Conservation (phyloP, 2,888 invertebrate species). For the Anthrax anthrax region DNA sequence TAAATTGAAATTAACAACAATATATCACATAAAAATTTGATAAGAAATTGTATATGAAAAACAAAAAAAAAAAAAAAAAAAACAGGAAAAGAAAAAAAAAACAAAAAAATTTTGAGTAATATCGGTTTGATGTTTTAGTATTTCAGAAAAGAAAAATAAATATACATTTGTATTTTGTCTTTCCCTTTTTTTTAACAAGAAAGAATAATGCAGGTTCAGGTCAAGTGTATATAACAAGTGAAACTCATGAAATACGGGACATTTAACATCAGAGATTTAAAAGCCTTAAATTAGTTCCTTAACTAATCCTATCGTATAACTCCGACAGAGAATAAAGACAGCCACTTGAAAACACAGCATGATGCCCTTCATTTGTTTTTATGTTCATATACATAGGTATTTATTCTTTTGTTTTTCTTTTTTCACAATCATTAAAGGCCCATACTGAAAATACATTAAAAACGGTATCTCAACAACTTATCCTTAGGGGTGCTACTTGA, state of each 20-base stretch:
- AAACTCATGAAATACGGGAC: too few species aligned
- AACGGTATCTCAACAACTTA: not conserved
- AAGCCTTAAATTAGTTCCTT: not conserved
- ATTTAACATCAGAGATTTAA: not conserved
- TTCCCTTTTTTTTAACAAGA: not conserved
- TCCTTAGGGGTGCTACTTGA: not conserved
- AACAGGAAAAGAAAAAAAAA: too few species aligned
- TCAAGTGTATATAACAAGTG: not conserved
- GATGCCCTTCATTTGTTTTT: not conserved
- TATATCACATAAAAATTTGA: too few species aligned
- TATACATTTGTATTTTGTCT: too few species aligned
- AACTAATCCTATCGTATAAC: not conserved
- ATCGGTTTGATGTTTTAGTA: too few species aligned
- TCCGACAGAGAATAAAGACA: not conserved
- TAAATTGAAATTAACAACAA: too few species aligned
- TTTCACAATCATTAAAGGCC: not conserved
- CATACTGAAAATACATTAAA: not conserved
- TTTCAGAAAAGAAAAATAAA: too few species aligned
- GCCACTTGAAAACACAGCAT: conserved; percentile 5
- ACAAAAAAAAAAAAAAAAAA: too few species aligned
- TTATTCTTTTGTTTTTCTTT: not conserved
- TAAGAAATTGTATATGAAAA: too few species aligned
- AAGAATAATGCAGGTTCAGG: not conserved
- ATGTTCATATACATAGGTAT: not conserved
- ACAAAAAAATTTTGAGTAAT: too few species aligned